A percentile compares a stretch with the other conserved stretches of the same genome.
These are phyloP conservation scores for Aphis gossypii DNA, from an alignment of 1,140 invertebrate genomes.

Conservation along the genomic window DNA sequence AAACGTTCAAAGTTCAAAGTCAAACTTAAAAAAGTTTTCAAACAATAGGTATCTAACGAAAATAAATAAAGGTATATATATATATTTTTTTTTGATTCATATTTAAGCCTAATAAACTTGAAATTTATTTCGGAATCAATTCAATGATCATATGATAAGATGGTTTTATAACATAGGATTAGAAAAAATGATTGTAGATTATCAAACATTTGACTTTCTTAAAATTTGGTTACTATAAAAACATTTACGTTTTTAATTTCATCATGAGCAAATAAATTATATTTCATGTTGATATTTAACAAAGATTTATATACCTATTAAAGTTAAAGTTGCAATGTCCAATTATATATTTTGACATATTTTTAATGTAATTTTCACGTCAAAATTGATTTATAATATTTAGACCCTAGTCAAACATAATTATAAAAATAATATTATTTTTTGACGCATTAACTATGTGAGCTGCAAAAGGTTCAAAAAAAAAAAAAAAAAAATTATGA, in stretches of 20 bases:
- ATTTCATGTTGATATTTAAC: neutral
- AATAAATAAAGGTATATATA: neutral
- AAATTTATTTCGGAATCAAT: neutral
- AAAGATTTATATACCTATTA: neutral
- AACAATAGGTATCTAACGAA: too few species aligned
- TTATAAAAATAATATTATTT: neutral
- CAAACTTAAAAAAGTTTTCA: too few species aligned
- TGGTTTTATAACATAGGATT: neutral
- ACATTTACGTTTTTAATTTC: neutral
- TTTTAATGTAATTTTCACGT: neutral
- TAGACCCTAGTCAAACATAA: neutral
- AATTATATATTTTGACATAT: neutral
- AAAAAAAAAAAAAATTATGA: neutral
- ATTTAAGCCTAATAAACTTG: neutral
- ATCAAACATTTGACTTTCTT: neutral
- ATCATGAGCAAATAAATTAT: neutral
- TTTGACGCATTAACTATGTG: neutral
- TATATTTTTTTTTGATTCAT: neutral
- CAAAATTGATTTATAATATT: neutral
- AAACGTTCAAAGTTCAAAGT: too few species aligned
- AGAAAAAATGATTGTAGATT: neutral
- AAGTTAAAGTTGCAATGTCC: neutral
- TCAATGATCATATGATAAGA: neutral
- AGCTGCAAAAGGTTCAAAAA: neutral
- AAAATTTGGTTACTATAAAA: neutral